Conservation (phyloP, 2,113 vertebrate species). For the Megalops atlanticus region DNA sequence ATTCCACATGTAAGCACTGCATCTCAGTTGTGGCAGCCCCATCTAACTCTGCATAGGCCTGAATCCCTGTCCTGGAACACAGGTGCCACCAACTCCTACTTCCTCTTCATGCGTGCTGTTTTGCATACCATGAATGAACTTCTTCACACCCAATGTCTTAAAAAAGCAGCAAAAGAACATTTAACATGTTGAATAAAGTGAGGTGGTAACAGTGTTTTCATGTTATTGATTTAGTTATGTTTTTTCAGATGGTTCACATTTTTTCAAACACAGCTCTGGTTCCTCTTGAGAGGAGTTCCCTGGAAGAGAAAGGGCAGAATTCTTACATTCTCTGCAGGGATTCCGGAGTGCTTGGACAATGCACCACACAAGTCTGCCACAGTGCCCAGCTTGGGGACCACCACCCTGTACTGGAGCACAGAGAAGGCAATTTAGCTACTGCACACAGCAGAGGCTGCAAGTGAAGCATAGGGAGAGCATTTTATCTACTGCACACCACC, state of each 20-base stretch:
- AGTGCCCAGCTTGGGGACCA: slow-evolving; percentile 88
- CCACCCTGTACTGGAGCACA: slow-evolving; percentile 80
- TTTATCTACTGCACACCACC: neutral
- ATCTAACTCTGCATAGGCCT: neutral
- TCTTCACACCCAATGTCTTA: no score
- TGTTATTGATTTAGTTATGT: no score
- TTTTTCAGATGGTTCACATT: no score
- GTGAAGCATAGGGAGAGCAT: slow-evolving; percentile 8
- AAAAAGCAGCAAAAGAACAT: no score
- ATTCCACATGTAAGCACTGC: neutral
- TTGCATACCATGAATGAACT: neutral
- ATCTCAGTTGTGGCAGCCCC: neutral
- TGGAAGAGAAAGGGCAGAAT: slow-evolving; percentile 26
- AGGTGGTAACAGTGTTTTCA: no score
- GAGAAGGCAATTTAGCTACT: neutral
- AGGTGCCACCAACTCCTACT: neutral
- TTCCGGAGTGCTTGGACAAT: slow-evolving; percentile 82
- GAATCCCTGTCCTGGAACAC: neutral
- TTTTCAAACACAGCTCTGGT: neutral
- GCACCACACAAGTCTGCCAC: slow-evolving; percentile 86
- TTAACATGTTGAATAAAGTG: no score
- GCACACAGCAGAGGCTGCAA: neutral
- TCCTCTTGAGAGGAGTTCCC: neutral
- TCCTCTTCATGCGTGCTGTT: neutral
- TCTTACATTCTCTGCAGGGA: slow-evolving; percentile 85